Conservation (phyloP, 1,140 invertebrate species). For the Mycetomoellerius zeteki region DNA sequence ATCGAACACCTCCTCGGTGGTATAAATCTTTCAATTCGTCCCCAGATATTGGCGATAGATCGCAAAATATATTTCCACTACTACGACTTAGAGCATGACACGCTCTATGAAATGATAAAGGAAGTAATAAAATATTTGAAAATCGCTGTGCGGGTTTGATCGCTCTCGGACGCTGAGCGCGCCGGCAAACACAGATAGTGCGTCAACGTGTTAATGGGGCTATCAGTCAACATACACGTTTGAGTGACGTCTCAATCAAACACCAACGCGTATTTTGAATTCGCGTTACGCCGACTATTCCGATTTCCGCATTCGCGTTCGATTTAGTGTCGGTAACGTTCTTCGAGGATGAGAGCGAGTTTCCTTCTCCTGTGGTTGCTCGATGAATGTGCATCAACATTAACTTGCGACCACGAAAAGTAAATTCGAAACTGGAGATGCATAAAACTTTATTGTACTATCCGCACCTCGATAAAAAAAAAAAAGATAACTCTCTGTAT, state of each 20-base stretch:
- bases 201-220: slow-evolving; percentile 82
- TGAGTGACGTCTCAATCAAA: slow-evolving; percentile 84
- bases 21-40: slow-evolving; percentile 6
- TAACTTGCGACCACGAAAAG: neutral
- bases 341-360: neutral
- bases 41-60: neutral
- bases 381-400: neutral
- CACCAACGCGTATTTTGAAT: slow-evolving; percentile 75
- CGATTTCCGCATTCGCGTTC: slow-evolving; percentile 70
- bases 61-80: slow-evolving; percentile 5
- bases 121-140: slow-evolving; percentile 57
- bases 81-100: neutral
- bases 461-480: neutral
- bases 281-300: slow-evolving; percentile 71
- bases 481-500: slow-evolving; percentile 1
- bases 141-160: slow-evolving; percentile 39
- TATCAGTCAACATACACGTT: slow-evolving; percentile 82
- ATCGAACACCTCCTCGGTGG: neutral
- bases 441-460: neutral
- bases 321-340: slow-evolving; percentile 61
- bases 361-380: neutral
- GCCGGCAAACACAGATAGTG: slow-evolving; percentile 79
- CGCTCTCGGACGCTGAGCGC: slow-evolving; percentile 41
- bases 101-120: slow-evolving; percentile 51
- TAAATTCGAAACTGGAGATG: neutral